Evolutionary conservation across 2,888 invertebrate genomes (phyloP), one percentile per base, ranked within the genome.

Genomic region (Notocelia uddmanniana): DNA sequence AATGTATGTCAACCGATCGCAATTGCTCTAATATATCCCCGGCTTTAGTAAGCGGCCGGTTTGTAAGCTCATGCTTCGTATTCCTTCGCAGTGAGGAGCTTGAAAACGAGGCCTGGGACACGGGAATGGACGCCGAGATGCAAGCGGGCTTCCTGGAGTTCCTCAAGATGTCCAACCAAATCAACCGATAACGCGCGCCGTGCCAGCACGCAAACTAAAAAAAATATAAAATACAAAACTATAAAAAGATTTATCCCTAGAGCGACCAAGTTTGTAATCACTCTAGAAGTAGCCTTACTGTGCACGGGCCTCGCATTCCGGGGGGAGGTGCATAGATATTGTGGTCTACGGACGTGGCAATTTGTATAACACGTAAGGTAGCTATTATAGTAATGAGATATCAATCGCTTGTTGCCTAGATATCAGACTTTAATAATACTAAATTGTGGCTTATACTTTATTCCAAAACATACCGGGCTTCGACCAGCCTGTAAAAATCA

Each of bases 41-140:
- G n/a, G n/a, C n/a, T n/a, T n/a, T n/a, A n/a, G n/a, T n/a, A n/a
- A n/a, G n/a, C n/a, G n/a, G n/a, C n/a, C 8, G 31, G 8, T 31
- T 31, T 2, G 9, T 3, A 10, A 60, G 9, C 13, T 15, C 15
- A 19, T n/a, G 2, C 8, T 41, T 8, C 9, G n/a, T 26, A 3
- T 23, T 9, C 1, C 73, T 80, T 79, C 81, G 10, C 82, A 94
- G 94, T 72, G 93, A 93, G 80, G 94, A 94, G 80, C 79, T 93
- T 75, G 91, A 93, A 77, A 93, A 90, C 80, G 94, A 94, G 60
- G 89, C 91, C 37, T 94, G 94, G 94, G 94, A 93, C 76, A 91
- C 93, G 1, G 94, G 92, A 73, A 94, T 94, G 93, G 93, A 94
- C 78, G 89, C 90, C 2, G 94, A 94, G 79, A 94, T 94, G 92